phyloP scores from a whole-genome alignment of 2,797 vertebrate genomes.

The Chelidonichthys spinosus region DNA sequence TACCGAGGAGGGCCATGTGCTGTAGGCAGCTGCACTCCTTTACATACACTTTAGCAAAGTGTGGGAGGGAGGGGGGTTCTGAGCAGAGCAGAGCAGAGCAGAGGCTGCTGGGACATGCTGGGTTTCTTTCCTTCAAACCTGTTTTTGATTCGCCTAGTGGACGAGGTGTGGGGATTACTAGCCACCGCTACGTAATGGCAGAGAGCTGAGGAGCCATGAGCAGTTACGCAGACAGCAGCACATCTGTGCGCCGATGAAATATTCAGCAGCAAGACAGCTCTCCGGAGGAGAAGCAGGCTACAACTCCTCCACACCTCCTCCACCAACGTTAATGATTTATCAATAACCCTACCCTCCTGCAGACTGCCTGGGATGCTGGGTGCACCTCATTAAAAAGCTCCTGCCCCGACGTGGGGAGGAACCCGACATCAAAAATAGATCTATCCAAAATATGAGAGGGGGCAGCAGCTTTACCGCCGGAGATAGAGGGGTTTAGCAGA shows the following conservation, averaged over 20 bases:
- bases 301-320: conserved; percentile 84
- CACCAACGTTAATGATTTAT: conserved; percentile 89
- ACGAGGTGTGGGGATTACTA: conserved; percentile 69
- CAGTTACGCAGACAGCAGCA: conserved; percentile 87
- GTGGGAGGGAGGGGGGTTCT: conserved; percentile 57
- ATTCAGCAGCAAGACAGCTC: conserved; percentile 85
- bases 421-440: conserved; percentile 81
- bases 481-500: conserved; percentile 70
- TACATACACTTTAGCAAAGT: conserved; percentile 52
- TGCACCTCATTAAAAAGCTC: conserved; percentile 80
- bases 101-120: conserved; percentile 54
- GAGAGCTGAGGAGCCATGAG: conserved; percentile 80
- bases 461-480: conserved; percentile 64
- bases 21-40: conserved; percentile 66
- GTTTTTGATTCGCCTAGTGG: conserved; percentile 62
- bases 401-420: conserved; percentile 70
- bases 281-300: conserved; percentile 78
- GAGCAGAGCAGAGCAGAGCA: conserved; percentile 58
- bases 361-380: conserved; percentile 76
- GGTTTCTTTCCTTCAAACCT: conserved; percentile 56
- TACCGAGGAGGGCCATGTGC: conserved; percentile 56
- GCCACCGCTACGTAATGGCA: conserved; percentile 74
- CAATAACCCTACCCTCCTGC: conserved; percentile 82
- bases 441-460: conserved; percentile 68
- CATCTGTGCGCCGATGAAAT: conserved; percentile 89